Conservation (phyloP, 2,113 vertebrate genomes). For the Periophthalmus modestus region DNA sequence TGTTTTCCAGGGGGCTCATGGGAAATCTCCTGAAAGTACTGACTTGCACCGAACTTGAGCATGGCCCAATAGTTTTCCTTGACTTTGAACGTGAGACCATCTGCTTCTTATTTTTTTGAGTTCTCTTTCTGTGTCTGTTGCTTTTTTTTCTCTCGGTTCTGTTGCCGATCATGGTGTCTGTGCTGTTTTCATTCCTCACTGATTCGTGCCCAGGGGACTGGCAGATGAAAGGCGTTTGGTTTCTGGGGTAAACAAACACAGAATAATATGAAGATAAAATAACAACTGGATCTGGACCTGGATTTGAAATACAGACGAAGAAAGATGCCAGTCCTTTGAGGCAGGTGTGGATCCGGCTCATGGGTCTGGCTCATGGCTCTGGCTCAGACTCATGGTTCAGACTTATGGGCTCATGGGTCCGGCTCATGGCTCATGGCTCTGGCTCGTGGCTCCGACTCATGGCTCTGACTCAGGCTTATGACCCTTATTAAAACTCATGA, state of each 20-base stretch:
- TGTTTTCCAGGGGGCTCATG: slow-evolving; percentile 95
- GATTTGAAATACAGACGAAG: slow-evolving; percentile 13
- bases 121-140: slow-evolving; percentile 61
- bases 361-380: slow-evolving; percentile 46
- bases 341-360: slow-evolving; percentile 35
- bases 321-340: slow-evolving; percentile 61
- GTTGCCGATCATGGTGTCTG: slow-evolving; percentile 41
- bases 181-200: slow-evolving; percentile 10
- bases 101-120: slow-evolving; percentile 79
- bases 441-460: too few species aligned
- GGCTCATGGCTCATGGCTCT: too few species aligned
- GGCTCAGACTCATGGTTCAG: too few species aligned
- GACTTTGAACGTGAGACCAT: slow-evolving; percentile 98
- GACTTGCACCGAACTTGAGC: slow-evolving; percentile 94
- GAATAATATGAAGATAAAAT: slow-evolving; percentile 36
- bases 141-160: slow-evolving; percentile 44
- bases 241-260: slow-evolving; percentile 44
- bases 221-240: slow-evolving; percentile 58
- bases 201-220: slow-evolving; percentile 54
- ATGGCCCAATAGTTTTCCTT: slow-evolving; percentile 97
- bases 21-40: slow-evolving; percentile 96
- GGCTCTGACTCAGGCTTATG: too few species aligned
- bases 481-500: too few species aligned
- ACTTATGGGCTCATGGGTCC: too few species aligned
- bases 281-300: slow-evolving; percentile 32